Evolutionary conservation across 2,113 vertebrate genomes (phyloP), one percentile per base, ranked within the genome.

Genomic region (Lethenteron camtschaticum): DNA sequence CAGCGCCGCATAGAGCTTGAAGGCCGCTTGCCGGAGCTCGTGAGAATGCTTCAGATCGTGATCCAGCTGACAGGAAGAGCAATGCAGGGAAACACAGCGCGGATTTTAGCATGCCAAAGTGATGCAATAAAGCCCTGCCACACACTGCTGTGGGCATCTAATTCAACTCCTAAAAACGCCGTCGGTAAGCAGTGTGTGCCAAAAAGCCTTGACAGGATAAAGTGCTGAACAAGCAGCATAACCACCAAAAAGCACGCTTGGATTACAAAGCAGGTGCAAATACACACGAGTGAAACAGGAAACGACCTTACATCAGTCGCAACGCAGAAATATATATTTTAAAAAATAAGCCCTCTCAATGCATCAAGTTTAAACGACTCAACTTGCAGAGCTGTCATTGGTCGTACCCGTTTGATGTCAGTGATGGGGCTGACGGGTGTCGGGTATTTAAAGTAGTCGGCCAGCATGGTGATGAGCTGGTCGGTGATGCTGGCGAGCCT

Each of bases 361-460:
- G 41, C 41, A 41, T 41, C 41, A 41, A 69, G 55, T 10, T 71
- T 11, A 56, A 3, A 74, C 41, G 1, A 41, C 41, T 41, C 41
- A 41, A 41, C 41, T 41, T 41, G 41, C 41, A 41, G 41, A 5
- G 41, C 41, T 41, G 3, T 41, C 41, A 41, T 5, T 41, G 41
- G 41, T 79, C 85, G 3, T 79, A 96, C 94, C 87, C 94, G 86
- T 79, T 99, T 99, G 78, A 99, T 96, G 79, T 99, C 92, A 2
- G 90, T 83, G 82, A 99, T 99, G 75, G 94, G 87, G 3, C 90
- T 95, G 78, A 96, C 92, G 2, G 94, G 96, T 81, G 89, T 99
- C 73, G 94, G 94, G 74, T 99, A 99, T 76, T 99, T 99, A 81
- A 99, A 99, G 81, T 99, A 99, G 80, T 99, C 94, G 0, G 94